Evolutionary conservation across 2,888 invertebrate species (phyloP), one percentile per base, ranked within the genome.

Genomic region (Hanleya hanleyi): DNA sequence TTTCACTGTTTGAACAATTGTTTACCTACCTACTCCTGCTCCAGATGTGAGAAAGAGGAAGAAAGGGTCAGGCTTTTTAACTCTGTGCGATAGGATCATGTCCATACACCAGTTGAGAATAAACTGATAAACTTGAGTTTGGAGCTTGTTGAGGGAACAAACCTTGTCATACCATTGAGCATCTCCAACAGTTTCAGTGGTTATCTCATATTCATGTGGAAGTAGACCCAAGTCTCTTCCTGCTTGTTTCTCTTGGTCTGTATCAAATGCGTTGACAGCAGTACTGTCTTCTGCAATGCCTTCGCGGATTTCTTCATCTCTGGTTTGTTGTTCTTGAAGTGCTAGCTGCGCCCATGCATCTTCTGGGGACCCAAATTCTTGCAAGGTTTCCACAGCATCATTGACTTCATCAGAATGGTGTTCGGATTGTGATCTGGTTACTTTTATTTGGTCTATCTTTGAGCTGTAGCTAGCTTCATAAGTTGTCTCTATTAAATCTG

Each of bases 1-100:
- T 49, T 67, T 75, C 33, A 68, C 70, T n/a, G n/a, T n/a, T n/a
- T n/a, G n/a, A n/a, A n/a, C n/a, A n/a, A n/a, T n/a, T n/a, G n/a
- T n/a, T n/a, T n/a, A n/a, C n/a, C n/a, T n/a, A n/a, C n/a, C n/a
- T n/a, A n/a, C n/a, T n/a, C n/a, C n/a, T n/a, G n/a, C n/a, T n/a
- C n/a, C n/a, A n/a, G n/a, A n/a, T n/a, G n/a, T n/a, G n/a, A n/a
- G n/a, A n/a, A n/a, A n/a, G n/a, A n/a, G n/a, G n/a, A n/a, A n/a
- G n/a, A n/a, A n/a, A 15, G 77, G 78, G n/a, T 72, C 33, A 68
- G 77, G 67, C 22, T 49, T 73, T n/a, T n/a, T n/a, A n/a, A n/a
- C n/a, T n/a, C n/a, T n/a, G n/a, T n/a, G n/a, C n/a, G n/a, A n/a
- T n/a, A n/a, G n/a, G n/a, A n/a, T n/a, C n/a, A n/a, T n/a, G n/a